These are phyloP conservation scores for Isoperla grammatica DNA, from an alignment of 2,888 invertebrate species.

Conservation along the genomic window DNA sequence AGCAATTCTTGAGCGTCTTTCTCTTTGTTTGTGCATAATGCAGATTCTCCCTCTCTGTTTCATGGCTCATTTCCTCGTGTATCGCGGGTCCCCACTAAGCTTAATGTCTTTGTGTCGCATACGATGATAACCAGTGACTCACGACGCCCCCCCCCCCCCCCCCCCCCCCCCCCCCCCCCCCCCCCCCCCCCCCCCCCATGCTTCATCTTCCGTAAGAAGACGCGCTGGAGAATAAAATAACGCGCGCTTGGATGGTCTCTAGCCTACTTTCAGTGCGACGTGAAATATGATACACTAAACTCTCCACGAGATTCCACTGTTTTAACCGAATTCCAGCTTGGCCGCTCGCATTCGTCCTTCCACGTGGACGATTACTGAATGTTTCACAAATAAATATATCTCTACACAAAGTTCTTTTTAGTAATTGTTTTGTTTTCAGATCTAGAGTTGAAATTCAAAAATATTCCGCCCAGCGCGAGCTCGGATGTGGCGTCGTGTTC, in stretches of 20 bases:
- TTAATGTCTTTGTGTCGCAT: constrained; percentile 12
- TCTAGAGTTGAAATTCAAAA: constrained; percentile 14
- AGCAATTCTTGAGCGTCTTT: neutral
- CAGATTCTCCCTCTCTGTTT: constrained; percentile 1
- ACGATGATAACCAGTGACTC: constrained; percentile 15
- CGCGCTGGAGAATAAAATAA: constrained; percentile 10
- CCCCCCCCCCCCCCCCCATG: too few species aligned
- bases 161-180: neutral
- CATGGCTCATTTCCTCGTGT: constrained; percentile 28
- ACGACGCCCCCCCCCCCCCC: neutral
- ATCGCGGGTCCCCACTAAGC: constrained; percentile 17
- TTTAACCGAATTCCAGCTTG: constrained; percentile 7
- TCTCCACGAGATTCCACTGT: constrained; percentile 4
- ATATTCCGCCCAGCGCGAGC: constrained; percentile 12
- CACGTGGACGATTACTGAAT: constrained; percentile 5
- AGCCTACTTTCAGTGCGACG: neutral
- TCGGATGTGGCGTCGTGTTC: constrained; percentile 30
- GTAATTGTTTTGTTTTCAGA: too few species aligned
- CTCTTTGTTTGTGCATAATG: neutral
- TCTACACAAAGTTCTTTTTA: too few species aligned
- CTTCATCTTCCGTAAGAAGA: constrained; percentile 17
- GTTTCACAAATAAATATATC: too few species aligned
- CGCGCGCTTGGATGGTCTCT: neutral
- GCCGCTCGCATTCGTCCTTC: neutral
- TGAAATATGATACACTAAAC: constrained; percentile 20